Evolutionary conservation across 2,888 invertebrate species (phyloP), one percentile per base, ranked within the genome.

Genomic region (Troilus luridus): DNA sequence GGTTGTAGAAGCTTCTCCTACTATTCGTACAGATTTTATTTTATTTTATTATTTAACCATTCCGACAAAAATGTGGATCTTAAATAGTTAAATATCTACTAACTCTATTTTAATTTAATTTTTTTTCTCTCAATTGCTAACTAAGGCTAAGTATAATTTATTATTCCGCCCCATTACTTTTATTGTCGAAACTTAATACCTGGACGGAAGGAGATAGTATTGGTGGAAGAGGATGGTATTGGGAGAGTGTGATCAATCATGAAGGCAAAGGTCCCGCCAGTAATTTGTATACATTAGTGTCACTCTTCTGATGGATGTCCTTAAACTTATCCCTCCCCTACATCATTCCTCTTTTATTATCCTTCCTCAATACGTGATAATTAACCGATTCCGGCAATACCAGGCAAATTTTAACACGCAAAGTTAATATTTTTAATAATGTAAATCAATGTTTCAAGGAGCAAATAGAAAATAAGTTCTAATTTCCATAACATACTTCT

Each of bases 241-340:
- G 72, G 72, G 17, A 24, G 27, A 41, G 8, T 0, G 24, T 41
- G 72, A 77, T 77, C 72, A 77, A 77, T 77, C 72, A 77, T 77
- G 41, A 41, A 27, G 17, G 12, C 72, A 77, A 77, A 77, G 72
- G 72, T 77, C 72, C 56, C 56, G 27, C 14, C 56, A 56, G 85
- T 85, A 85, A 85, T 85, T 85, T 85, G 85, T 85, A 85, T 54
- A 58, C 85, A 85, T 85, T 85, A 85, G 85, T n/a, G 85, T 85
- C 85, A 85, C 21, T 21, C 54, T 56, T 11, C 56, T 85, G 85
- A 85, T 85, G 85, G 85, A 85, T 85, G 85, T 85, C 85, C 56
- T 85, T 58, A 85, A 85, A 56, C 85, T 85, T 85, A n/a, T 41
- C 56, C 56, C 1, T 10, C 56, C n/a, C 9, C 21, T 85, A 58